phyloP scores from a whole-genome alignment of 2,888 invertebrate genomes.

The Penaeus monodon region DNA sequence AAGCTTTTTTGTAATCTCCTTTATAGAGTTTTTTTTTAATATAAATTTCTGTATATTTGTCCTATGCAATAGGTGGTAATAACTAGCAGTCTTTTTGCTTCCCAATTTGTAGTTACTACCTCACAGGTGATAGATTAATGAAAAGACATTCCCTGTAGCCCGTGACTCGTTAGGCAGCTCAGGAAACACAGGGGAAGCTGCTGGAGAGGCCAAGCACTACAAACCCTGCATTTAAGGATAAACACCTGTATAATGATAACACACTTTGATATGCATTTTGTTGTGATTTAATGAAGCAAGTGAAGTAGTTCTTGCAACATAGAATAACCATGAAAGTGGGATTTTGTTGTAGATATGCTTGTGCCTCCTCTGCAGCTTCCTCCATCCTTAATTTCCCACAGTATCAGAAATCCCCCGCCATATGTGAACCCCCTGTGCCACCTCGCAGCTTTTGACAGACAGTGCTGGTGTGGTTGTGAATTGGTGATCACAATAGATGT shows the following conservation, averaged over 20 bases:
- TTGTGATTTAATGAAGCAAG: conserved; percentile 2
- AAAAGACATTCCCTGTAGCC: conserved; percentile 64
- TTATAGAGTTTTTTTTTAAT: conserved; percentile 63
- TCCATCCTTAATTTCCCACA: conserved; percentile 38
- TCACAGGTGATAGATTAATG: conserved; percentile 63
- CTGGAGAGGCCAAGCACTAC: conserved; percentile 20
- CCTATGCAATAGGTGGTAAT: conserved; percentile 65
- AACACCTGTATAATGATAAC: background rate
- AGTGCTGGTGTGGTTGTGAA: conserved; percentile 51
- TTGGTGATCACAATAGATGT: conserved; percentile 29
- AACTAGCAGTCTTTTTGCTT: conserved; percentile 64
- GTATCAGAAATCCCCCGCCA: conserved; percentile 47
- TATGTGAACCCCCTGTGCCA: conserved; percentile 52
- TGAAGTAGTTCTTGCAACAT: background rate
- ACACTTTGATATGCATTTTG: background rate
- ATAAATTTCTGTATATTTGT: conserved; percentile 62
- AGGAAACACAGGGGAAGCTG: conserved; percentile 55
- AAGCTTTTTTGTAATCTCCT: conserved; percentile 57
- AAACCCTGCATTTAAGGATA: background rate
- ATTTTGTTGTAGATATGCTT: background rate
- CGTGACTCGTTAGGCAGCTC: conserved; percentile 60
- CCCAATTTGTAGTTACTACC: conserved; percentile 62
- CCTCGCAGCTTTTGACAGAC: conserved; percentile 56
- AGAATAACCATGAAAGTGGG: background rate
- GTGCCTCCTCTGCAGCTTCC: conserved; percentile 33